Conservation (phyloP, 2,113 vertebrate species). For the Tragelaphus buxtoni region DNA sequence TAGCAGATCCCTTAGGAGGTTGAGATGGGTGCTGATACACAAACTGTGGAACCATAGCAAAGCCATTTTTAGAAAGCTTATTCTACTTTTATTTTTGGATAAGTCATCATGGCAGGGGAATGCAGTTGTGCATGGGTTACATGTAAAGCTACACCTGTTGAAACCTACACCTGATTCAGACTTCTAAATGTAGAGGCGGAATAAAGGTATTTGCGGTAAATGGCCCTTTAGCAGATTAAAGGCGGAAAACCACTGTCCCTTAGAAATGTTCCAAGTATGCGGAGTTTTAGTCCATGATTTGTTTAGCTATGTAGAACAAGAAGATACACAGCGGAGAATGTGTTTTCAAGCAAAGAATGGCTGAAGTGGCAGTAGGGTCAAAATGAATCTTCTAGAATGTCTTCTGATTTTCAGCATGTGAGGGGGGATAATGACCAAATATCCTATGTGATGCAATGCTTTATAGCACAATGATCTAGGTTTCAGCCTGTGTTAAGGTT, state of each 20-base stretch:
- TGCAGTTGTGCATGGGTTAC: neutral
- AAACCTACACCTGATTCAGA: neutral
- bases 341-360: neutral
- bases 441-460: neutral
- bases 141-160: neutral
- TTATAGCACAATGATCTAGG: neutral
- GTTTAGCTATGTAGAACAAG: neutral
- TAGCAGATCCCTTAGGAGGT: neutral
- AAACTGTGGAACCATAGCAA: neutral
- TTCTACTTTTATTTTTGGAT: neutral
- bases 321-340: neutral
- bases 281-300: neutral
- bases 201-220: neutral
- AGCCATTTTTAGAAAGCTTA: neutral
- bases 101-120: neutral
- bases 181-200: neutral
- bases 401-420: constrained; percentile 35
- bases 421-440: constrained; percentile 15
- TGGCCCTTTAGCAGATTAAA: neutral
- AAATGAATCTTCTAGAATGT: constrained; percentile 29
- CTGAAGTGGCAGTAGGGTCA: neutral
- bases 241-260: neutral
- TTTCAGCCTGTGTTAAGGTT: constrained; percentile 37
- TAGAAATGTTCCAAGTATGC: neutral
- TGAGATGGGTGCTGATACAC: neutral